phyloP scores from a whole-genome alignment of 2,888 invertebrate species.

The Mesopsocus fuscifrons region DNA sequence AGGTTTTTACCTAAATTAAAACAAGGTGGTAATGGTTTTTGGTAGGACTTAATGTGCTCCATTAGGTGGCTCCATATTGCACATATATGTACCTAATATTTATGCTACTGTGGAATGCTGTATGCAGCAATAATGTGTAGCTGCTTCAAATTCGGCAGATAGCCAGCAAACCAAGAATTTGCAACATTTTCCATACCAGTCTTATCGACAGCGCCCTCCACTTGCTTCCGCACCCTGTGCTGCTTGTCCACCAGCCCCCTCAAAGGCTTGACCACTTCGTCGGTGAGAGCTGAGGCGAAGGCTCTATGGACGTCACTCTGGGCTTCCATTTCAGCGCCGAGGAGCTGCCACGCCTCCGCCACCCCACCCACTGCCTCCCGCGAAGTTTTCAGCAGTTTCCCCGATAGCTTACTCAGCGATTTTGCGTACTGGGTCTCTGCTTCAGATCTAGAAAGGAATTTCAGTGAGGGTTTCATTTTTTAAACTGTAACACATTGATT shows the following conservation, averaged over 20 bases:
- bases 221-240: slow-evolving; percentile 49
- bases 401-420: slow-evolving; percentile 68
- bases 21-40: too few relatives aligned
- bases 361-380: slow-evolving; percentile 37
- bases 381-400: slow-evolving; percentile 61
- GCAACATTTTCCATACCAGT: slow-evolving; percentile 18
- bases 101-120: too few relatives aligned
- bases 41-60: too few relatives aligned
- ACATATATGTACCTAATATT: too few relatives aligned
- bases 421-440: slow-evolving; percentile 82
- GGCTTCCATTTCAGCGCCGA: slow-evolving; percentile 80
- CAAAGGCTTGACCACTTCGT: slow-evolving; percentile 80
- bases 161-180: too few relatives aligned
- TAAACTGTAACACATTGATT: too few relatives aligned
- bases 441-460: slow-evolving; percentile 50
- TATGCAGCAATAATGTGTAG: too few relatives aligned
- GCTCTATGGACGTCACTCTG: slow-evolving; percentile 79
- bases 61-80: too few relatives aligned
- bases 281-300: slow-evolving; percentile 56
- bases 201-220: slow-evolving; percentile 23
- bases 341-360: slow-evolving; percentile 79
- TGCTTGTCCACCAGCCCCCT: slow-evolving; percentile 50
- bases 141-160: too few relatives aligned
- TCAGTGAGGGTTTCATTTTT: too few relatives aligned
- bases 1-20: slow-evolving; percentile 35